phyloP scores from a whole-genome alignment of 2,888 invertebrate genomes.

The Campopleginae sp. region DNA sequence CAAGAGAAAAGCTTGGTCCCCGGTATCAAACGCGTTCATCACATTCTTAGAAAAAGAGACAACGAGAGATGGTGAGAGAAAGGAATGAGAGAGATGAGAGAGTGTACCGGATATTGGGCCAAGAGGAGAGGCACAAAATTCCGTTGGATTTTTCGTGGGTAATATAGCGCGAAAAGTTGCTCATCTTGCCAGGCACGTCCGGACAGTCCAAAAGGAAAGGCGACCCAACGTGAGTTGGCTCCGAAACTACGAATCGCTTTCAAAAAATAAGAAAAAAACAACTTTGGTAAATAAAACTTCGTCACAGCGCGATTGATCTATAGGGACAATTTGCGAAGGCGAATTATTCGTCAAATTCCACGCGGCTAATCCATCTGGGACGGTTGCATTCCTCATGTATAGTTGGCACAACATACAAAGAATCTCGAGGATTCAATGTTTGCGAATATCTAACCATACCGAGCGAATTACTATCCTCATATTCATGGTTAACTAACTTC shows the following conservation, averaged over 20 bases:
- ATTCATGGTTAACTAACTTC: constrained; percentile 2
- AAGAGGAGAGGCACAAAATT: constrained; percentile 11
- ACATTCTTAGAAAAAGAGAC: not conserved
- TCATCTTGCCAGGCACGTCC: constrained; percentile 29
- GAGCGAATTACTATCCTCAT: not conserved
- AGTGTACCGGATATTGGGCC: not conserved
- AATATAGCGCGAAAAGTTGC: constrained; percentile 17
- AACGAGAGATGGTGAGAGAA: not conserved
- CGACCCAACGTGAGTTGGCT: constrained; percentile 28
- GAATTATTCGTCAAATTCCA: not conserved
- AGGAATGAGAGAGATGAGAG: not conserved
- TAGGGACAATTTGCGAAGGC: not conserved
- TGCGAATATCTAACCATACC: not conserved
- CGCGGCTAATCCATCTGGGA: not conserved
- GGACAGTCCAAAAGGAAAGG: constrained; percentile 2
- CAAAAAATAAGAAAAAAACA: not conserved
- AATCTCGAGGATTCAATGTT: not conserved
- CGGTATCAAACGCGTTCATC: constrained; percentile 43
- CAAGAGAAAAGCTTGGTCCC: constrained; percentile 11
- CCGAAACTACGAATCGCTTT: constrained; percentile 12
- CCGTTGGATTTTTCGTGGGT: constrained; percentile 15
- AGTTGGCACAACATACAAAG: not conserved
- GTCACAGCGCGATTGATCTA: not conserved
- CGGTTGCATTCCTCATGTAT: not conserved
- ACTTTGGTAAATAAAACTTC: not conserved